These are phyloP conservation scores for Eulimnadia texana DNA, from an alignment of 1,140 invertebrate species.

Conservation along the genomic window DNA sequence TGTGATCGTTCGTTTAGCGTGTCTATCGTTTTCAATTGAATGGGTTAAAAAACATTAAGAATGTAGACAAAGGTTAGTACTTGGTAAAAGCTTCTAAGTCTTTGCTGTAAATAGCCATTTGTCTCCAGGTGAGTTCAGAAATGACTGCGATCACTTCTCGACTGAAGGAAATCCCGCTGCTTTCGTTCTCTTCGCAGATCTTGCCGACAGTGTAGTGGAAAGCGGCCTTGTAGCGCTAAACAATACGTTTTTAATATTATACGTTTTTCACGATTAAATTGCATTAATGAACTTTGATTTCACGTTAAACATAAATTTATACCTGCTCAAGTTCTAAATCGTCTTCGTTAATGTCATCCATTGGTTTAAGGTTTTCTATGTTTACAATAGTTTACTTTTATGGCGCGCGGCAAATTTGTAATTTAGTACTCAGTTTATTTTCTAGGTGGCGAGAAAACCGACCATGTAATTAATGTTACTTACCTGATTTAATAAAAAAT, in stretches of 20 bases:
- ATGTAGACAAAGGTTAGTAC: conserved; percentile 28
- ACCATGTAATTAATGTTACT: too few species aligned
- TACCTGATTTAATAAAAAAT: too few species aligned
- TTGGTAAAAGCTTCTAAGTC: conserved; percentile 41
- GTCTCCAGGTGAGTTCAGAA: conserved; percentile 35
- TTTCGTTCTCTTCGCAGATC: conserved; percentile 32
- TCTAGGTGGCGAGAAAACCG: too few species aligned
- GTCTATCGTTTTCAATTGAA: too few species aligned
- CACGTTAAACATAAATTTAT: too few species aligned
- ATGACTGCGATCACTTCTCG: conserved; percentile 34
- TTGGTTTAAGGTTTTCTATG: neutral
- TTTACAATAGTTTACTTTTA: neutral
- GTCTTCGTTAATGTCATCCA: neutral
- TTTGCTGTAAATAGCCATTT: conserved; percentile 31
- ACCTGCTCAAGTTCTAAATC: neutral
- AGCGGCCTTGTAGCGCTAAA: conserved; percentile 18
- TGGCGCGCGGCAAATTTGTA: too few species aligned
- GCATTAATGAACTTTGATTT: too few species aligned
- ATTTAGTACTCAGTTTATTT: too few species aligned
- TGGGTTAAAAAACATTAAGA: too few species aligned
- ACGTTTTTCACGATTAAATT: too few species aligned
- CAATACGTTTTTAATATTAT: neutral
- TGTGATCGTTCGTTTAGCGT: conserved; percentile 36
- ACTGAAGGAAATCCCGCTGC: conserved; percentile 28
- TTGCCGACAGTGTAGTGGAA: conserved; percentile 31